Base-by-base conservation (phyloP, 37 sponge, comb jelly and placozoan species). In the Halisarca cf. caerulea region DNA sequence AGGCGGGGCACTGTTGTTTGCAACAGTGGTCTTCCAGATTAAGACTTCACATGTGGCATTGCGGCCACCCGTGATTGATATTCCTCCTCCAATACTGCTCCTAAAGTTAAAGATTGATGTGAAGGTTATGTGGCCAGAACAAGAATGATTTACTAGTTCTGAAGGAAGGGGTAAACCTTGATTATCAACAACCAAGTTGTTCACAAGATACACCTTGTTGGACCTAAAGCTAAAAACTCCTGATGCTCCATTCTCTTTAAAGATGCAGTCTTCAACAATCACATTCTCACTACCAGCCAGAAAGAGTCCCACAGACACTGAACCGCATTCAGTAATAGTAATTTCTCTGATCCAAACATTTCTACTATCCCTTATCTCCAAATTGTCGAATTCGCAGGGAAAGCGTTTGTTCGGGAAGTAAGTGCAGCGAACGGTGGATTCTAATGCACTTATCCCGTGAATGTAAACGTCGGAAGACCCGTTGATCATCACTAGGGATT, bases 311-410 rank as follows among this genome's bases (percentile, higher is more conserved):
- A 89, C 20, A 11, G 93, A 79, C 23, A 58, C 39, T 18, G 86
- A 80, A 2, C 93, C 93, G 70, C 93, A 92, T 27, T 66, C 23
- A 39, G 82, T 85, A 71, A 92, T 88, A 6, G 41, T 59, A 0
- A 92, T 37, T 21, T 87, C 90, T 0, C 27, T 3, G 39, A 92
- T 89, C 38, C 58, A 34, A 3, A 92, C 37, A 1, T 57, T 57
- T 11, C 3, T 41, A 9, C 82, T 39, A 23, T 39, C 43, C 25
- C 77, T 55, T 37, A 86, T 59, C 17, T 53, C 54, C 6, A 92
- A 39, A 70, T 86, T 86, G 32, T 84, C 87, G 36, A 78, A 86
- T 8, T 39, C 38, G 2, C 80, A 30, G 36, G 37, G 28, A 11
- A 43, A n/a, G 43, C 66, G 24, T 6, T 34, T 30, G 58, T 86